A percentile compares a stretch with the other conserved stretches of the same genome.
These are phyloP conservation scores for Eupsilia transversa DNA, from an alignment of 2,888 invertebrate genomes.

Conservation along the genomic window DNA sequence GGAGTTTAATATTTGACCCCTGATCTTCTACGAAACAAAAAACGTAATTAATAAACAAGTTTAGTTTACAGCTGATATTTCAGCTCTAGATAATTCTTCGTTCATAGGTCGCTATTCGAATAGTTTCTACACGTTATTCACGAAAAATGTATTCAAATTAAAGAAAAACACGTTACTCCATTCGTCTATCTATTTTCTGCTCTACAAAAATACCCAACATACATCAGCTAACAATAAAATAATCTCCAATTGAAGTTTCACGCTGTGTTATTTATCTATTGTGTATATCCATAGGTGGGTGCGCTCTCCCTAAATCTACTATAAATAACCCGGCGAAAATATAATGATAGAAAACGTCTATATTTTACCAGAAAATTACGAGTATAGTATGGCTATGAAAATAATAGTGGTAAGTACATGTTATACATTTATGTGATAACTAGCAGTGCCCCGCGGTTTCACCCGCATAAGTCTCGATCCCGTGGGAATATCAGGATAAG, in stretches of 20 bases:
- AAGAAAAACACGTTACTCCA: background rate
- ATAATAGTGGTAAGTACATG: background rate
- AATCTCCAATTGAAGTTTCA: constrained; percentile 52
- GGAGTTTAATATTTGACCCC: background rate
- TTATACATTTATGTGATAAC: no score
- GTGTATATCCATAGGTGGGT: constrained; percentile 24
- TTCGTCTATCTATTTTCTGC: constrained; percentile 3
- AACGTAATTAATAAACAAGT: background rate
- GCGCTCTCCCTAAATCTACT: constrained; percentile 41
- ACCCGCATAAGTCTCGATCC: no score
- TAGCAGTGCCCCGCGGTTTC: no score
- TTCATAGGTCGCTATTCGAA: background rate
- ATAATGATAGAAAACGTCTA: constrained; percentile 39
- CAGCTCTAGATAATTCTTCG: background rate
- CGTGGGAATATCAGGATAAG: no score
- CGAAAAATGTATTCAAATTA: constrained; percentile 3
- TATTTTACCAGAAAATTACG: constrained; percentile 36
- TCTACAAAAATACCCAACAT: constrained; percentile 30
- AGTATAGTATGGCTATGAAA: background rate
- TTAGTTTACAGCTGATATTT: background rate
- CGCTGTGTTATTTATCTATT: constrained; percentile 59
- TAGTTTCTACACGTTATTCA: background rate
- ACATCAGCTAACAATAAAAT: constrained; percentile 52
- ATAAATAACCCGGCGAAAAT: constrained; percentile 30
- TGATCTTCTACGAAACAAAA: background rate